phyloP scores from a whole-genome alignment of 2,888 invertebrate species.

The Tachina grossa region DNA sequence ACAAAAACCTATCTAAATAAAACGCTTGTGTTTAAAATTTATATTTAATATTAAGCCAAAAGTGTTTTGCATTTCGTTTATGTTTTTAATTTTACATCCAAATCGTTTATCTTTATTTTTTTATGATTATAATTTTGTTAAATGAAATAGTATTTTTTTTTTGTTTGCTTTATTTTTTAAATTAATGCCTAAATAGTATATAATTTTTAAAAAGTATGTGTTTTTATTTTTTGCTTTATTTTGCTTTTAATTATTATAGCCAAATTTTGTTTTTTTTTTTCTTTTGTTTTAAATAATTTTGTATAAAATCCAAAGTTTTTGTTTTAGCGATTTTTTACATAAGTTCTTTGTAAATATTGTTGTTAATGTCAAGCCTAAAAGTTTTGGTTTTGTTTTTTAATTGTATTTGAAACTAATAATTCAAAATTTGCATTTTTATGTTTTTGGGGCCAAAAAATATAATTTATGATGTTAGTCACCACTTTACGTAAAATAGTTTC shows the following conservation, averaged over 20 bases:
- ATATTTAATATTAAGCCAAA: slow-evolving; percentile 70
- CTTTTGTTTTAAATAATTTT: slow-evolving; percentile 61
- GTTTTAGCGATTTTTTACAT: slow-evolving; percentile 73
- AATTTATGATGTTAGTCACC: slow-evolving; percentile 73
- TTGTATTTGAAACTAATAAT: slow-evolving; percentile 50
- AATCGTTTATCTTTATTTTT: slow-evolving; percentile 52
- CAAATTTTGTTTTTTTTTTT: slow-evolving; percentile 70
- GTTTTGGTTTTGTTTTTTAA: slow-evolving; percentile 46
- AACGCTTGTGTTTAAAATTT: slow-evolving; percentile 69
- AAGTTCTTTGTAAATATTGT: slow-evolving; percentile 76
- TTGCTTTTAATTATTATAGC: slow-evolving; percentile 62
- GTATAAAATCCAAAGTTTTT: slow-evolving; percentile 67
- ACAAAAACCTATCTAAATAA: slow-evolving; percentile 82
- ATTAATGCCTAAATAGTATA: slow-evolving; percentile 67
- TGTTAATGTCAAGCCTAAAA: slow-evolving; percentile 73
- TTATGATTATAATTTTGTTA: slow-evolving; percentile 67
- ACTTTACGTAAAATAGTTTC: slow-evolving; percentile 73
- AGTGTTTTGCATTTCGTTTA: slow-evolving; percentile 51
- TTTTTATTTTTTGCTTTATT: slow-evolving; percentile 38
- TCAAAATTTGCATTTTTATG: slow-evolving; percentile 71
- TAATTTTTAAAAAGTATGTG: slow-evolving; percentile 63
- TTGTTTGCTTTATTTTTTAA: slow-evolving; percentile 45
- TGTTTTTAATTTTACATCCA: slow-evolving; percentile 65
- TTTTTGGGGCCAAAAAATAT: slow-evolving; percentile 64
- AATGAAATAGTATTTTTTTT: slow-evolving; percentile 65